Percentiles rank a stretch among this genome's conserved stretches.
Evolutionary conservation across 1,140 invertebrate genomes (phyloP).

Genomic region (Caenorhabditis briggsae): DNA sequence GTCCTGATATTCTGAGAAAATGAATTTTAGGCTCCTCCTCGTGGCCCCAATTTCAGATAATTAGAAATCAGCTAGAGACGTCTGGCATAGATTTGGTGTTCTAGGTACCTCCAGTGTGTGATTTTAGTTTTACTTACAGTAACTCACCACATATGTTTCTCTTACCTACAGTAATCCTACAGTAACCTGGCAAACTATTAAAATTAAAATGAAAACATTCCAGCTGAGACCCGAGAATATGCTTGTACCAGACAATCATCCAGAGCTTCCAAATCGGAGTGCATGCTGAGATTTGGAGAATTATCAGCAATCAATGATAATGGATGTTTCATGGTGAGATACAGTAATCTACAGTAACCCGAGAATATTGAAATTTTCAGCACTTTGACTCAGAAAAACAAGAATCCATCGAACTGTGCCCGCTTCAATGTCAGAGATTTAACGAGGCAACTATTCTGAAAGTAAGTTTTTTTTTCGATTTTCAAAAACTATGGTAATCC

Average conservation of each 20-base stretch:
- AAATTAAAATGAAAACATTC: neutral
- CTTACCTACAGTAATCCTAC: neutral
- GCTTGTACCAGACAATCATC: slow-evolving; percentile 9
- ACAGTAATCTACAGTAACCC: too few relatives aligned
- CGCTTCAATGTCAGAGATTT: slow-evolving; percentile 26
- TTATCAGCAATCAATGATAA: slow-evolving; percentile 32
- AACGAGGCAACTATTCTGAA: slow-evolving; percentile 21
- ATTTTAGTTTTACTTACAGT: neutral
- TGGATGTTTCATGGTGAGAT: slow-evolving; percentile 20
- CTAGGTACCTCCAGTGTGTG: slow-evolving; percentile 18
- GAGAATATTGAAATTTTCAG: neutral
- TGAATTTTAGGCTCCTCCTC: neutral
- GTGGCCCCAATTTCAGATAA: slow-evolving; percentile 23
- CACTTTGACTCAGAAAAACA: slow-evolving; percentile 6
- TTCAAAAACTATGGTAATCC: too few relatives aligned
- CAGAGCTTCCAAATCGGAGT: slow-evolving; percentile 33
- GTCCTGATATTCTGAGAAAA: neutral
- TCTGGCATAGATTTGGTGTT: slow-evolving; percentile 38
- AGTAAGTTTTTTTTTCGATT: neutral
- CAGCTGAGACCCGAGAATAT: slow-evolving; percentile 40
- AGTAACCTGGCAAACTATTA: neutral
- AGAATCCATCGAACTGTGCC: slow-evolving; percentile 30
- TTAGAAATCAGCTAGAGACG: slow-evolving; percentile 1
- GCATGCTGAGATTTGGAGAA: slow-evolving; percentile 45
- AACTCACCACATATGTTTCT: neutral